Conservation (phyloP, 2,888 invertebrate genomes). For the Heliconius ethilla region DNA sequence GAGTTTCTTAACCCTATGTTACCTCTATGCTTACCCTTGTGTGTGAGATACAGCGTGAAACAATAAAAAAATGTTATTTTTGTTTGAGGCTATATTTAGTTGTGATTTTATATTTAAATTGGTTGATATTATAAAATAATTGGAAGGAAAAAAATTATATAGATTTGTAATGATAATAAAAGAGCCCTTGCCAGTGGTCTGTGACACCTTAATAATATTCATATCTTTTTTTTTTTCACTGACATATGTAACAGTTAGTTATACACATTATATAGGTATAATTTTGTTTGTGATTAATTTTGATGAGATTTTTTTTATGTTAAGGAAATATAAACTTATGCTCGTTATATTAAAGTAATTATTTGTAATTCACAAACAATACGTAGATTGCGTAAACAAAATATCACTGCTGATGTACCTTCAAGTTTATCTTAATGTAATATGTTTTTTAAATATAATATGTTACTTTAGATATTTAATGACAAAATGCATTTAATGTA, state of each 20-base stretch:
- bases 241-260: background rate
- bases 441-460: background rate
- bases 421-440: conserved; percentile 1
- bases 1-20: background rate
- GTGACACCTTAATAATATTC: conserved; percentile 34
- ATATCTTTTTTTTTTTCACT: conserved; percentile 3
- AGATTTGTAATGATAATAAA: conserved; percentile 18
- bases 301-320: conserved; percentile 34
- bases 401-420: conserved; percentile 25
- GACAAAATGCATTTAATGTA: conserved; percentile 28
- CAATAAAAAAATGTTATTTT: background rate
- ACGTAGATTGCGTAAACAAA: conserved; percentile 7
- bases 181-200: conserved; percentile 40
- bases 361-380: conserved; percentile 4
- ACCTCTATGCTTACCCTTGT: background rate
- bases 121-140: background rate
- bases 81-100: conserved; percentile 29
- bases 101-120: conserved; percentile 10
- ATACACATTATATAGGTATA: conserved; percentile 20
- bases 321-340: conserved; percentile 4
- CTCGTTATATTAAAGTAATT: conserved; percentile 6
- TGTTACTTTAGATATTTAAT: conserved; percentile 1
- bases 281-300: conserved; percentile 37
- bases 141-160: conserved; percentile 26
- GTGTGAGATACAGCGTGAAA: background rate